These are phyloP conservation scores for Sapajus apella DNA, from an alignment of 2,113 vertebrate genomes.

Conservation along the genomic window DNA sequence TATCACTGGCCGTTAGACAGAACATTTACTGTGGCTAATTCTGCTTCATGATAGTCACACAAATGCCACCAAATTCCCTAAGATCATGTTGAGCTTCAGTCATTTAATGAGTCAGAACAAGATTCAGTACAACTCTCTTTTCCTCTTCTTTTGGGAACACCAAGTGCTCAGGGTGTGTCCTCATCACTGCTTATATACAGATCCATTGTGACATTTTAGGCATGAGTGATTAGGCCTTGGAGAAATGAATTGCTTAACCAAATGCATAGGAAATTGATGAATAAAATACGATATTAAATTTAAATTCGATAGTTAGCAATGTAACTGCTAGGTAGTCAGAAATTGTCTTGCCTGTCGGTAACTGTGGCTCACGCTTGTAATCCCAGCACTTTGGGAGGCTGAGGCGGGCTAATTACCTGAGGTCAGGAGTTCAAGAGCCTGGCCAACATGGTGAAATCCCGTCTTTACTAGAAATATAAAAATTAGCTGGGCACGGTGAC, in stretches of 20 bases:
- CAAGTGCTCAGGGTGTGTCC: background rate
- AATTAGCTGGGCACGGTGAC: rapidly evolving
- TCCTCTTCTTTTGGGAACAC: background rate
- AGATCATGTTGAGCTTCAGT: background rate
- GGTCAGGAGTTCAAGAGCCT: too few relatives aligned
- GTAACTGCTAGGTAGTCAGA: background rate
- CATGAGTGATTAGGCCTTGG: background rate
- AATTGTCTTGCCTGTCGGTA: background rate
- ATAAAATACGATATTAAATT: background rate
- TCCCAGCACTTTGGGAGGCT: too few relatives aligned
- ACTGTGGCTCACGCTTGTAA: too few relatives aligned
- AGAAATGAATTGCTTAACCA: background rate
- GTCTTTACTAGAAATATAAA: too few relatives aligned
- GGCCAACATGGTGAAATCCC: too few relatives aligned
- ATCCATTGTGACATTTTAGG: background rate
- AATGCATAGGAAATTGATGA: background rate
- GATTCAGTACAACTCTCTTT: background rate
- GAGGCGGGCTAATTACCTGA: too few relatives aligned
- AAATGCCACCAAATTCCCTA: background rate
- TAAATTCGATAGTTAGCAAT: background rate
- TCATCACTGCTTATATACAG: background rate
- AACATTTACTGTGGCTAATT: background rate
- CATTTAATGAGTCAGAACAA: background rate
- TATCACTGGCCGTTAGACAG: background rate
- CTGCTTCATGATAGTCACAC: background rate